Evolutionary conservation across 2,888 invertebrate genomes (phyloP).

Genomic region (Allolobophora icterica): DNA sequence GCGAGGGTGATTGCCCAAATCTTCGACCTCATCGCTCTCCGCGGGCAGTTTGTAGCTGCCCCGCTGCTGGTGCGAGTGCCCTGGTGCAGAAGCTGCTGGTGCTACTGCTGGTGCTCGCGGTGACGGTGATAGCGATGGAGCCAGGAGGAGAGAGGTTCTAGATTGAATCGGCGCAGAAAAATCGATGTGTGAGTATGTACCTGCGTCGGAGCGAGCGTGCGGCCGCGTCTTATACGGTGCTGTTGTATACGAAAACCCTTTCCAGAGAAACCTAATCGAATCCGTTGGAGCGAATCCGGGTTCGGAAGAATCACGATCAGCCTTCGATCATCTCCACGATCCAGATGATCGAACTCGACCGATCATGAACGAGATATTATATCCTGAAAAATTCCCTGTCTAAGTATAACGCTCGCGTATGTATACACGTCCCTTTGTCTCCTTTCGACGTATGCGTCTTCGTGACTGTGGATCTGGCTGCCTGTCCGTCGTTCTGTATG

Average conservation of each 20-base stretch:
- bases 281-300: background rate
- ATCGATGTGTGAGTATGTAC: background rate
- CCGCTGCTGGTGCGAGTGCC: background rate
- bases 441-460: background rate
- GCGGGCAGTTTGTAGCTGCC: background rate
- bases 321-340: background rate
- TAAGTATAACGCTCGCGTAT: background rate
- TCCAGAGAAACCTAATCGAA: background rate
- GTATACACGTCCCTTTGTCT: background rate
- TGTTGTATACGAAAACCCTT: background rate
- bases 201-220: background rate
- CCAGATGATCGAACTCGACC: background rate
- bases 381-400: background rate
- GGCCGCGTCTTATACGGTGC: background rate
- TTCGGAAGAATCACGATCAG: background rate
- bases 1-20: conserved; percentile 12
- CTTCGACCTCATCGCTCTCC: conserved; percentile 24
- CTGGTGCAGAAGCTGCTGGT: background rate
- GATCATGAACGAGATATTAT: background rate
- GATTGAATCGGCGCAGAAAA: conserved; percentile 13
- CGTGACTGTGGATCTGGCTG: background rate
- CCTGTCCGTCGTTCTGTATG: background rate
- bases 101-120: background rate
- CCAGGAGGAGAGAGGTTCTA: background rate
- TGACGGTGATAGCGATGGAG: background rate